These are phyloP conservation scores for Herpailurus yagouaroundi DNA, from an alignment of 2,113 vertebrate species.

Conservation along the genomic window DNA sequence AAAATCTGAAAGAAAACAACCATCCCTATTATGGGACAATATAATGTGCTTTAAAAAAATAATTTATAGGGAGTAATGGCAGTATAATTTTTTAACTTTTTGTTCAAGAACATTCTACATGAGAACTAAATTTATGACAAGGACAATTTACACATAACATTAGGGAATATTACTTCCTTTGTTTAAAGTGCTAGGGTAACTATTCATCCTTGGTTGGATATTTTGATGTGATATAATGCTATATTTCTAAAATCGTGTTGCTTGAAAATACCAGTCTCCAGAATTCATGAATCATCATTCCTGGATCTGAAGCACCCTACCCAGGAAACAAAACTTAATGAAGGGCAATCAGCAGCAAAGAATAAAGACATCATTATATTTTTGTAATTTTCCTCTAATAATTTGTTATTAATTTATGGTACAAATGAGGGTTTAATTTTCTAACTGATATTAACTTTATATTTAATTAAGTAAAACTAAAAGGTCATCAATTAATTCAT, in stretches of 20 bases:
- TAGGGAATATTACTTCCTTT: neutral
- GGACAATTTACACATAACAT: neutral
- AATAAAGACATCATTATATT: neutral
- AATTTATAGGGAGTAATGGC: neutral
- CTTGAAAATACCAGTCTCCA: neutral
- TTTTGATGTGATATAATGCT: neutral
- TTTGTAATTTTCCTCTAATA: slow-evolving; percentile 2
- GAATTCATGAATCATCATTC: neutral
- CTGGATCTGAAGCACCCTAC: neutral
- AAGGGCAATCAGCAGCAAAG: neutral
- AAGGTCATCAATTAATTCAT: neutral
- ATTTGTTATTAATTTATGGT: slow-evolving; percentile 28
- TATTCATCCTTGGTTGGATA: neutral
- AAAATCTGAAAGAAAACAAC: neutral
- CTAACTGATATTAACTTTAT: neutral
- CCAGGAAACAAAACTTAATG: neutral
- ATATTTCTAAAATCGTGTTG: neutral
- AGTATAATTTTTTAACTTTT: neutral
- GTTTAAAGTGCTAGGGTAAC: neutral
- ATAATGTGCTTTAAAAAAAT: neutral
- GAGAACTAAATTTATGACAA: neutral
- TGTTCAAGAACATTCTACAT: neutral
- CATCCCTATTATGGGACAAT: neutral
- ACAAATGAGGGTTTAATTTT: neutral
- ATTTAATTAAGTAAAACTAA: slow-evolving; percentile 51